Conservation (phyloP, 2,888 invertebrate genomes). For the Deroplatys truncata region DNA sequence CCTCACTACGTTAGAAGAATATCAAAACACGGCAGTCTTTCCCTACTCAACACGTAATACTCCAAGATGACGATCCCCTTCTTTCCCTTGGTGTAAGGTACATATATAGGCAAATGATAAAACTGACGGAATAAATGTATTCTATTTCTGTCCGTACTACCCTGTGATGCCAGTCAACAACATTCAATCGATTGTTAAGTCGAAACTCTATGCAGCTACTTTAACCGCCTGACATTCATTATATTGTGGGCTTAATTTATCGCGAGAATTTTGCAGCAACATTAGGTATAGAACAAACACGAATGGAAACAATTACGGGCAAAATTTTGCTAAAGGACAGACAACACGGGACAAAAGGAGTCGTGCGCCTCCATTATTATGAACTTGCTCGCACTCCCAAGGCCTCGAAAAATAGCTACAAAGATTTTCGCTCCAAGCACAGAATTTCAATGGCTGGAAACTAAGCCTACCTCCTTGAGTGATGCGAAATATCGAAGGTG, state of each 20-base stretch:
- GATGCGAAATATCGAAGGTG: slow-evolving; percentile 26
- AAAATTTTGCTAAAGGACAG: background rate
- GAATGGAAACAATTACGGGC: background rate
- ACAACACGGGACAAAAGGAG: slow-evolving; percentile 30
- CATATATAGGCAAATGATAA: slow-evolving; percentile 5
- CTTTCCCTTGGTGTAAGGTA: background rate
- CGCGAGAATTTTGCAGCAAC: background rate
- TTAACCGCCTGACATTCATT: background rate
- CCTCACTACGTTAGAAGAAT: background rate
- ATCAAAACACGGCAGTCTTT: background rate
- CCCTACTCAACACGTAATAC: background rate
- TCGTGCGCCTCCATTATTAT: slow-evolving; percentile 30
- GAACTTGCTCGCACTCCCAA: slow-evolving; percentile 22
- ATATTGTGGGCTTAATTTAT: background rate
- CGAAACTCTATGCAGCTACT: background rate
- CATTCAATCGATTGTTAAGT: slow-evolving; percentile 20
- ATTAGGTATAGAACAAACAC: background rate
- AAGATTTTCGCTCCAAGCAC: background rate
- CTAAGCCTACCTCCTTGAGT: slow-evolving; percentile 29
- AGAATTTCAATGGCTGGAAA: background rate
- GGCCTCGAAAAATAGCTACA: slow-evolving; percentile 17
- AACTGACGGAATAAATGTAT: background rate
- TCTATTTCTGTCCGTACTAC: slow-evolving; percentile 18
- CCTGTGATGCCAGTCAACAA: slow-evolving; percentile 16
- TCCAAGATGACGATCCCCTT: background rate